Conservation (phyloP, 2,888 invertebrate genomes). For the Stenotaenia linearis region DNA sequence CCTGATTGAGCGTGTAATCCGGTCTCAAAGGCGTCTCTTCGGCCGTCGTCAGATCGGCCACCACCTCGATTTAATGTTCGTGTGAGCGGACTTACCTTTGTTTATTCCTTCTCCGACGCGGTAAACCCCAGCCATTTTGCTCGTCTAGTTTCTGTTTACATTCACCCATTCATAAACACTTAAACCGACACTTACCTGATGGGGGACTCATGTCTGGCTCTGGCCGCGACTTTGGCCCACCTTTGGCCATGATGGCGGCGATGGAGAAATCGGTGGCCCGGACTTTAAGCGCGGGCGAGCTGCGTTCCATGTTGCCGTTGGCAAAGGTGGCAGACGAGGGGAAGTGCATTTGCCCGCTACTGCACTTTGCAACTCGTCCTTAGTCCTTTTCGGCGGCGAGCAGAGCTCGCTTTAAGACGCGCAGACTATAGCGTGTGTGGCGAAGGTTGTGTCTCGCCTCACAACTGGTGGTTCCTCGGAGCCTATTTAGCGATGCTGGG, state of each 20-base stretch:
- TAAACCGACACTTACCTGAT: slow-evolving; percentile 24
- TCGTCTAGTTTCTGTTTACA: background rate
- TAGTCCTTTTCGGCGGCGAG: slow-evolving; percentile 17
- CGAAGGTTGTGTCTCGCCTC: slow-evolving; percentile 4
- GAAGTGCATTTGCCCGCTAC: slow-evolving; percentile 32
- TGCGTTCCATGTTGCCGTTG: slow-evolving; percentile 30
- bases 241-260: slow-evolving; percentile 86
- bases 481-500: slow-evolving; percentile 1
- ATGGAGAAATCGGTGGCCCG: slow-evolving; percentile 94
- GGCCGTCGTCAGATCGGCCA: slow-evolving; percentile 17
- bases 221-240: slow-evolving; percentile 41
- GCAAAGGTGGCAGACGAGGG: slow-evolving; percentile 28
- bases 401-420: slow-evolving; percentile 13
- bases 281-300: slow-evolving; percentile 47
- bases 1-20: slow-evolving; percentile 31
- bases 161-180: background rate
- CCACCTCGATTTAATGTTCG: background rate
- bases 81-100: background rate
- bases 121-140: background rate
- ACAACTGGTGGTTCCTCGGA: slow-evolving; percentile 24
- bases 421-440: slow-evolving; percentile 3
- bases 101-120: background rate
- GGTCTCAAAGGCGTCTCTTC: slow-evolving; percentile 27
- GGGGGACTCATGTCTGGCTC: slow-evolving; percentile 27
- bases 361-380: slow-evolving; percentile 27